A percentile compares a stretch with the other conserved stretches of the same genome.
These are phyloP conservation scores for Zosterops japonicus DNA, from an alignment of 2,113 vertebrate species.

Conservation along the genomic window DNA sequence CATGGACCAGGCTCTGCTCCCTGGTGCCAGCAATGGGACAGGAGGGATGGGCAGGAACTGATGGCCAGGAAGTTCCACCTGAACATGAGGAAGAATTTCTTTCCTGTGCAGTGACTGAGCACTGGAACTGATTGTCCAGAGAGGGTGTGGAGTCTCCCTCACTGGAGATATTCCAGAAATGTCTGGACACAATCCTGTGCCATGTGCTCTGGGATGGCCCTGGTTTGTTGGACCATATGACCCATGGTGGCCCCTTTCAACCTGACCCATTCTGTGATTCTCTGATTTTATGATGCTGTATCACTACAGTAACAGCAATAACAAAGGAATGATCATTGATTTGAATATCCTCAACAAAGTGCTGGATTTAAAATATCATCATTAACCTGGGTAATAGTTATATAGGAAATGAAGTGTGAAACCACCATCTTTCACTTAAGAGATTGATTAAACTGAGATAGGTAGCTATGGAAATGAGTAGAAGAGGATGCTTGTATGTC, in stretches of 20 bases:
- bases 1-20: background rate
- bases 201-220: too few species aligned
- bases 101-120: rapidly evolving
- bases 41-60: rapidly evolving
- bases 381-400: background rate
- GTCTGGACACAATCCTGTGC: background rate
- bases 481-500: background rate
- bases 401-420: background rate
- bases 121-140: background rate
- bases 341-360: background rate
- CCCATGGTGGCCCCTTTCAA: background rate
- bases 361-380: background rate
- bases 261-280: background rate
- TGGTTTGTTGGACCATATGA: background rate
- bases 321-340: background rate
- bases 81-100: background rate
- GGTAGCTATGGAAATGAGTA: background rate
- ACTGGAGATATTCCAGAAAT: background rate
- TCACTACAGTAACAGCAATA: background rate
- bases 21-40: background rate
- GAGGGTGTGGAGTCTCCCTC: background rate
- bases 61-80: background rate
- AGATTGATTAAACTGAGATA: background rate
- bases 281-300: background rate
- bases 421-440: background rate